Evolutionary conservation across 2,797 vertebrate genomes (phyloP).

Genomic region (Anableps anableps): DNA sequence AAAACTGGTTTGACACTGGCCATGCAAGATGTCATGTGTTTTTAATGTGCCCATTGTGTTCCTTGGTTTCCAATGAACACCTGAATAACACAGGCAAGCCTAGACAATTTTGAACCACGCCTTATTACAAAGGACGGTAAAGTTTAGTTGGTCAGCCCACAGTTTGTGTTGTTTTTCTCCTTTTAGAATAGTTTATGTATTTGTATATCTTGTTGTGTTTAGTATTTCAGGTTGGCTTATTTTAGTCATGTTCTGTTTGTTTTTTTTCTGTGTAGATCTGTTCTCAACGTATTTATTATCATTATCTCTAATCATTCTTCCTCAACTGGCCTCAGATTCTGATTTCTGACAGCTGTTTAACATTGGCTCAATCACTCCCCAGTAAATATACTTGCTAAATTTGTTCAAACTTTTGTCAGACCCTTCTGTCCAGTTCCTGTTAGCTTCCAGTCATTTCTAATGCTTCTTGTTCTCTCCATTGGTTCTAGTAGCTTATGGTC

Average conservation of each 20-base stretch:
- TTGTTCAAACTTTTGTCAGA: not conserved
- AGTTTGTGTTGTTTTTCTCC: not conserved
- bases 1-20: slow-evolving; percentile 46
- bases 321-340: not conserved
- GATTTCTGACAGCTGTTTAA: not conserved
- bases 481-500: too few relatives aligned
- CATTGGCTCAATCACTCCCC: not conserved
- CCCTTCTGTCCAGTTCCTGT: not conserved
- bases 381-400: not conserved
- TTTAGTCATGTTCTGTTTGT: not conserved
- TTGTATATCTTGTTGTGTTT: not conserved
- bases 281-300: not conserved
- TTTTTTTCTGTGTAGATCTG: not conserved
- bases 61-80: not conserved
- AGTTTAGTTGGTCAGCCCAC: not conserved
- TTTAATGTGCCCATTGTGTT: slow-evolving; percentile 14
- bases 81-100: not conserved
- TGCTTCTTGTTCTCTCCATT: not conserved
- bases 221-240: not conserved
- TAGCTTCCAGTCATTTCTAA: not conserved
- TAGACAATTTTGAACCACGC: not conserved
- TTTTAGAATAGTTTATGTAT: not conserved
- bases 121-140: too few relatives aligned
- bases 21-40: not conserved
- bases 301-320: not conserved